Percentiles rank a stretch among this genome's conserved stretches.
phyloP scores from a whole-genome alignment of 2,113 vertebrate genomes.

The Psittacula cyanocephala region DNA sequence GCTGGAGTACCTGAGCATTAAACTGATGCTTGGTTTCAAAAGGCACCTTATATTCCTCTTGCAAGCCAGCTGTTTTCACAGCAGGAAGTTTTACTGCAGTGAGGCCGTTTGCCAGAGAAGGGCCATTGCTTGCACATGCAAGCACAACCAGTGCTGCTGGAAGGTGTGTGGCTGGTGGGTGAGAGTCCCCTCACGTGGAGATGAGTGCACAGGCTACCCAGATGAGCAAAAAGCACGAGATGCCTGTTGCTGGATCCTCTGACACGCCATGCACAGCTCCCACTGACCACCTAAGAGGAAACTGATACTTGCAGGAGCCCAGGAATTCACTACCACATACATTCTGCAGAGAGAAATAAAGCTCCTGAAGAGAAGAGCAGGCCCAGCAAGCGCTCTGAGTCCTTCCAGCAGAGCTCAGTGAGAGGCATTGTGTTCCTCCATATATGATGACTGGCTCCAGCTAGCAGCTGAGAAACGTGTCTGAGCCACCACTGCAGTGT shows the following conservation, averaged over 20 bases:
- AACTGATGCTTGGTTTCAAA: not conserved
- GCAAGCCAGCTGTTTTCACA: not conserved
- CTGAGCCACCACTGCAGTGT: not conserved
- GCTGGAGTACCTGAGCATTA: not conserved
- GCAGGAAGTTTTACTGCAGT: not conserved
- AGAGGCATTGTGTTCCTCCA: not conserved
- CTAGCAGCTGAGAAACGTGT: not conserved
- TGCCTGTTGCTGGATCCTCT: not conserved
- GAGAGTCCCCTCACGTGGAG: not conserved
- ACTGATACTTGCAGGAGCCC: not conserved
- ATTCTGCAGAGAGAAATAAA: not conserved
- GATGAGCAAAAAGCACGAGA: not conserved
- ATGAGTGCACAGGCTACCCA: not conserved
- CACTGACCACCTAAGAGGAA: not conserved
- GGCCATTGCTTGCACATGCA: rapidly evolving
- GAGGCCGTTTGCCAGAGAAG: not conserved
- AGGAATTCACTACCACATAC: not conserved
- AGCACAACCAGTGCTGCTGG: not conserved
- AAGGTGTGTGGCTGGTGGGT: rapidly evolving
- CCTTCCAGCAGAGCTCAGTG: not conserved
- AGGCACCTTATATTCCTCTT: not conserved
- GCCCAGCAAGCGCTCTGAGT: not conserved
- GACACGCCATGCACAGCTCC: not conserved
- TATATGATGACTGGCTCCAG: not conserved
- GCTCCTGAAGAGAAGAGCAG: not conserved